phyloP scores from a whole-genome alignment of 2,113 vertebrate genomes.

The Caretta caretta region DNA sequence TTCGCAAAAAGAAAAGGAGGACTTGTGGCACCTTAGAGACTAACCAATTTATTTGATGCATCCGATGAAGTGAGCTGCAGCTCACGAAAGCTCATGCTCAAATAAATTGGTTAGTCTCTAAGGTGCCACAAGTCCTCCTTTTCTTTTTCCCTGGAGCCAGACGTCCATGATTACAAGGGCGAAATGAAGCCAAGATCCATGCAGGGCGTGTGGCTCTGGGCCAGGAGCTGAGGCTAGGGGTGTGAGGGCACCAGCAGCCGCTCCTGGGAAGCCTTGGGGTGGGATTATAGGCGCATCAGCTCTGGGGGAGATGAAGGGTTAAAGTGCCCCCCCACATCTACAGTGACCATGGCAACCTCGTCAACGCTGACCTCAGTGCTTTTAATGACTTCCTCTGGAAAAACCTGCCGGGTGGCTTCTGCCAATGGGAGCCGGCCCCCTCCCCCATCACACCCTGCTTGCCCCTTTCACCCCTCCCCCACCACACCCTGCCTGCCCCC shows the following conservation, averaged over 20 bases:
- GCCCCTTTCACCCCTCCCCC: too few relatives aligned
- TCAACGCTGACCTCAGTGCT: not conserved
- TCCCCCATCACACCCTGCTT: too few relatives aligned
- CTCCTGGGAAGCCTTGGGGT: not conserved
- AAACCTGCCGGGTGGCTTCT: not conserved
- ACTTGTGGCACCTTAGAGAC: too few relatives aligned
- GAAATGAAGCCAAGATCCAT: not conserved
- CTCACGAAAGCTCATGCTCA: too few relatives aligned
- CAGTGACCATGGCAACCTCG: not conserved
- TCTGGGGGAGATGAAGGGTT: not conserved
- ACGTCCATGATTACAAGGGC: not conserved
- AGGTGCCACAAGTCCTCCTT: too few relatives aligned
- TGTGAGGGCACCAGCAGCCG: not conserved
- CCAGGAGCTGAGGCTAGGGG: not conserved
- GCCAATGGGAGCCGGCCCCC: not conserved
- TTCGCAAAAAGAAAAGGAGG: too few relatives aligned
- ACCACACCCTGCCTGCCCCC: too few relatives aligned
- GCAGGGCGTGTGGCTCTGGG: not conserved
- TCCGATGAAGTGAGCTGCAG: too few relatives aligned
- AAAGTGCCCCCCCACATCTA: not conserved
- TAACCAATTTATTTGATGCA: too few relatives aligned
- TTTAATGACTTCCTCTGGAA: slow-evolving; percentile 24
- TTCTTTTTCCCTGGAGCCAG: not conserved
- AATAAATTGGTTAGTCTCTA: too few relatives aligned
- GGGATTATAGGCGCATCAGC: not conserved